A percentile compares a stretch with the other conserved stretches of the same genome.
Conservation (phyloP, 2,797 vertebrate genomes). For the Tarsius wallacei region DNA sequence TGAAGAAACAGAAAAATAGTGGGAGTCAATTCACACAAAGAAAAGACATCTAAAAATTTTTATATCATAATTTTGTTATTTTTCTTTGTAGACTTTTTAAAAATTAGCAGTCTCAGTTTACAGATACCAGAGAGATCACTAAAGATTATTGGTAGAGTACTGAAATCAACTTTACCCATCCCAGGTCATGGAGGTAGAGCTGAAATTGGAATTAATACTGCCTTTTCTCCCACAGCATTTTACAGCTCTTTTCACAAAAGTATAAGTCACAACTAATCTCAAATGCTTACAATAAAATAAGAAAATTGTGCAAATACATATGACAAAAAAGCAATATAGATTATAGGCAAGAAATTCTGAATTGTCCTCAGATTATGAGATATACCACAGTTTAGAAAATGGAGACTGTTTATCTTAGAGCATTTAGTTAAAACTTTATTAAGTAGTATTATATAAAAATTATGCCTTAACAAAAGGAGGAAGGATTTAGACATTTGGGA, state of each 20-base stretch:
- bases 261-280: background rate
- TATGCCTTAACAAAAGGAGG: background rate
- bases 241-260: background rate
- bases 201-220: background rate
- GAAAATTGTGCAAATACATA: rapidly evolving
- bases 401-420: background rate
- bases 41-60: background rate
- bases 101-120: background rate
- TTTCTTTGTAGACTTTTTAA: background rate
- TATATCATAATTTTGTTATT: background rate
- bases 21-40: background rate
- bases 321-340: background rate
- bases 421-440: background rate
- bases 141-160: background rate
- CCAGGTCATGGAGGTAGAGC: background rate
- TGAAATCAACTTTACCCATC: background rate
- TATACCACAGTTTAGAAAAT: background rate
- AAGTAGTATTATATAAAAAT: background rate
- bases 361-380: background rate
- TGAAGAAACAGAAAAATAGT: background rate
- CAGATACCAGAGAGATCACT: background rate
- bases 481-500: background rate
- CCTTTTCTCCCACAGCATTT: too few relatives aligned
- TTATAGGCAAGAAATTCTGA: background rate
- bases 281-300: background rate